Evolutionary conservation across 2,888 invertebrate genomes (phyloP).

Genomic region (Acrobeloides nanus): DNA sequence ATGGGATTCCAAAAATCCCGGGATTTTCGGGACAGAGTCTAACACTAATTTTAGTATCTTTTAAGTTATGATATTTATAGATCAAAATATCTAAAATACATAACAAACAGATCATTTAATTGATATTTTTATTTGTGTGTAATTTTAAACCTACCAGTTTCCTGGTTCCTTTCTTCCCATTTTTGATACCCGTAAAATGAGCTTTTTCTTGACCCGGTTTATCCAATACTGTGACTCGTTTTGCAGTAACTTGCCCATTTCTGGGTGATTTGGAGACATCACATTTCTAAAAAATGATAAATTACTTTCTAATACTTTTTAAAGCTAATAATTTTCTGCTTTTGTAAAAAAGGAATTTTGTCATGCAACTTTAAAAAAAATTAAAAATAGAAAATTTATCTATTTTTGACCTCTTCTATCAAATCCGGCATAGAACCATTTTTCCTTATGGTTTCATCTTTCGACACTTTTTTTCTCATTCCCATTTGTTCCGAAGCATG

Average conservation of each 20-base stretch:
- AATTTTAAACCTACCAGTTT: constrained; percentile 15
- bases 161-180: constrained; percentile 18
- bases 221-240: constrained; percentile 28
- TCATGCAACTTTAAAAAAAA: not conserved
- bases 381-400: not conserved
- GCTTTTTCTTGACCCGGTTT: constrained; percentile 31
- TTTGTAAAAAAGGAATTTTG: constrained; percentile 9
- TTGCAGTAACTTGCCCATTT: constrained; percentile 8
- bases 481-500: constrained; percentile 3
- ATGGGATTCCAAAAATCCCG: too few relatives aligned
- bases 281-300: too few relatives aligned
- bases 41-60: too few relatives aligned
- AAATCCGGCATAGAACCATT: constrained; percentile 16
- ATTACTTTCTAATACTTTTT: too few relatives aligned
- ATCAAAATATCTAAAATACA: too few relatives aligned
- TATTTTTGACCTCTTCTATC: constrained; percentile 6
- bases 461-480: constrained; percentile 5
- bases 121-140: too few relatives aligned
- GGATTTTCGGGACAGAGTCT: too few relatives aligned
- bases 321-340: too few relatives aligned
- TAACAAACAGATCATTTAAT: too few relatives aligned
- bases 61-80: too few relatives aligned
- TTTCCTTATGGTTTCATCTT: constrained; percentile 8
- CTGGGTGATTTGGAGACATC: too few relatives aligned
- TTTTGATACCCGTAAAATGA: constrained; percentile 22